Base-by-base conservation (phyloP, 2,113 vertebrate genomes). In the Ranitomeya variabilis region DNA sequence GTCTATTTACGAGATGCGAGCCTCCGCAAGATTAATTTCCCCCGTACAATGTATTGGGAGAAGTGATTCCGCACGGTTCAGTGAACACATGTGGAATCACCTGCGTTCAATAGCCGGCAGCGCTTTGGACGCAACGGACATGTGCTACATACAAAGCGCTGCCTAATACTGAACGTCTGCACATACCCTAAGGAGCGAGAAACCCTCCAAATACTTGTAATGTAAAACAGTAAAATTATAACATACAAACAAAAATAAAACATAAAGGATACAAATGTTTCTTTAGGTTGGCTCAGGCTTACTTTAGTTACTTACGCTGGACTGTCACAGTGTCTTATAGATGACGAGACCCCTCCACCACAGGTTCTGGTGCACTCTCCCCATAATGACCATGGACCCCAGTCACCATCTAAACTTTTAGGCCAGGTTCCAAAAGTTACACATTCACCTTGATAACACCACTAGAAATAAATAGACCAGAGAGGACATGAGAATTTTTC, bases 251-350 rank as follows among this genome's bases (percentile, higher is more conserved):
- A 84, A 54, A 66, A 66, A 83, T 62, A 4, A 10, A 64, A 21
- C 93, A 91, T 91, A 69, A 52, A 89, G 59, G 62, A 84, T 89
- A 94, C 94, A 96, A 94, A 76, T 90, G 93, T 92, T 95, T 96
- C 96, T 96, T 96, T 95, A 94, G 96, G 90, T 94, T 95, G 96
- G 96, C 95, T 97, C 94, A 83, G 93, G 97, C 97, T 99, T 99
- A 99, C 98, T 99, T 99, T 98, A 97, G 97, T 96, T 99, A 99
- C 98, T 99, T 99, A 99, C 97, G 97, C 97, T 99, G 98, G 98
- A 96, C 97, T 99, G 97, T 99, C 98, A 99, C 98, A 99, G 96
- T 98, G 98, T 95, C 97, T 98, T 95, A 96, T 94, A 91, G 98
- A 99, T 76, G 97, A 99, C 79, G 98, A 99, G 86, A 99, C 98